phyloP scores from a whole-genome alignment of 2,888 invertebrate genomes.

The Drosophila mulleri region DNA sequence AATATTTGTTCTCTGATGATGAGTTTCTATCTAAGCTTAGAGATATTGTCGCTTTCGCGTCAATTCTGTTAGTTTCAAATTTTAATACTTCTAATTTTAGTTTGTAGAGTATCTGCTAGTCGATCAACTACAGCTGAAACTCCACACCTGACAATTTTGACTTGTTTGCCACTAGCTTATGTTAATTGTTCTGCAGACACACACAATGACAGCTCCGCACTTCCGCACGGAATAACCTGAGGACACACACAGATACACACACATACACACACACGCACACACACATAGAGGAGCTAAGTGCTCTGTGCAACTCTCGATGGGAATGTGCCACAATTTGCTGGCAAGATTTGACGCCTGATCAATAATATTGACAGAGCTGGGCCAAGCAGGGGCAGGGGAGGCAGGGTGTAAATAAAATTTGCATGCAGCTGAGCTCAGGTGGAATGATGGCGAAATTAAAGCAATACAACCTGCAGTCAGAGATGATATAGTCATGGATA shows the following conservation, averaged over 20 bases:
- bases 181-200: slow-evolving; percentile 59
- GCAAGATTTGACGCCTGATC: slow-evolving; percentile 75
- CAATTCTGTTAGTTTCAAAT: too few species aligned
- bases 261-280: not conserved
- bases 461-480: slow-evolving; percentile 64
- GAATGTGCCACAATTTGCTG: slow-evolving; percentile 66
- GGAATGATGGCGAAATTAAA: slow-evolving; percentile 74
- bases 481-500: slow-evolving; percentile 42
- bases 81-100: too few species aligned
- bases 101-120: not conserved
- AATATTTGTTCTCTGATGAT: not conserved
- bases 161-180: slow-evolving; percentile 34
- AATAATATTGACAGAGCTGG: slow-evolving; percentile 73
- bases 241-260: not conserved
- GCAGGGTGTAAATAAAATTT: slow-evolving; percentile 45
- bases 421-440: slow-evolving; percentile 64
- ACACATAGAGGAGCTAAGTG: not conserved
- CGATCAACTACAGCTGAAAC: not conserved
- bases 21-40: not conserved
- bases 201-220: slow-evolving; percentile 28
- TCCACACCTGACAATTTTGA: too few species aligned
- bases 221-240: slow-evolving; percentile 22
- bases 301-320: slow-evolving; percentile 39
- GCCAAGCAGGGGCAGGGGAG: slow-evolving; percentile 11
- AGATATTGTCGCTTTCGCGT: too few species aligned